These are phyloP conservation scores for Sclerurus mexicanus DNA, from an alignment of 2,113 vertebrate species.

Conservation along the genomic window DNA sequence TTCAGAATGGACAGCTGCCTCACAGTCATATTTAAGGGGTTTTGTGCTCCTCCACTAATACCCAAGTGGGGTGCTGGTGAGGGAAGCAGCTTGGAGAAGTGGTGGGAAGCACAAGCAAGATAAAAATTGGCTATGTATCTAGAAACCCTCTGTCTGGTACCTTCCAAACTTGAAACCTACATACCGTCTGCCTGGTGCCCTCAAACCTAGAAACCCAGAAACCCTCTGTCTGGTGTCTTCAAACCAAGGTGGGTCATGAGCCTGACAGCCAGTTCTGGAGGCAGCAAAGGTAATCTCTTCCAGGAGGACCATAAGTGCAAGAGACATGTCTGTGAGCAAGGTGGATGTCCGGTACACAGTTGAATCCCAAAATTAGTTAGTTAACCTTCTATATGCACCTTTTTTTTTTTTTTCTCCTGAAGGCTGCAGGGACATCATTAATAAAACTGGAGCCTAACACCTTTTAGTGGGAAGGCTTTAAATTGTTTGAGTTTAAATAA, in stretches of 20 bases:
- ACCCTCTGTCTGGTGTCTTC: neutral
- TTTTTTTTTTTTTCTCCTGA: neutral
- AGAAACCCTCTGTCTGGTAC: neutral
- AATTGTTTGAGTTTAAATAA: neutral
- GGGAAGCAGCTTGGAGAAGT: neutral
- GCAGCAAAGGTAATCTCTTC: neutral
- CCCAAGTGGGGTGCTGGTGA: neutral
- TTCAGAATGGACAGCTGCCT: neutral
- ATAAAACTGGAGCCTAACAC: neutral
- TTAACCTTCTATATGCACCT: neutral
- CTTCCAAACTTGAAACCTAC: neutral
- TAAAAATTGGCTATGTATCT: neutral
- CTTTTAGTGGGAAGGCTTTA: neutral
- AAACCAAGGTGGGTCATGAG: rapidly evolving
- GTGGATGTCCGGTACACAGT: rapidly evolving
- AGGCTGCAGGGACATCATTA: neutral
- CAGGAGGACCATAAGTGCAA: neutral
- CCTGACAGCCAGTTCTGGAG: neutral
- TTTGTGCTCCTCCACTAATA: neutral
- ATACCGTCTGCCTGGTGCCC: neutral
- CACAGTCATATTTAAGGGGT: neutral
- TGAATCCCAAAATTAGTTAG: neutral
- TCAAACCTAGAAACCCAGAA: neutral
- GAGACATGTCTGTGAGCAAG: neutral
- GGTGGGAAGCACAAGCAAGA: neutral